Evolutionary conservation across 2,113 vertebrate species (phyloP).

Genomic region (Thomomys bottae): DNA sequence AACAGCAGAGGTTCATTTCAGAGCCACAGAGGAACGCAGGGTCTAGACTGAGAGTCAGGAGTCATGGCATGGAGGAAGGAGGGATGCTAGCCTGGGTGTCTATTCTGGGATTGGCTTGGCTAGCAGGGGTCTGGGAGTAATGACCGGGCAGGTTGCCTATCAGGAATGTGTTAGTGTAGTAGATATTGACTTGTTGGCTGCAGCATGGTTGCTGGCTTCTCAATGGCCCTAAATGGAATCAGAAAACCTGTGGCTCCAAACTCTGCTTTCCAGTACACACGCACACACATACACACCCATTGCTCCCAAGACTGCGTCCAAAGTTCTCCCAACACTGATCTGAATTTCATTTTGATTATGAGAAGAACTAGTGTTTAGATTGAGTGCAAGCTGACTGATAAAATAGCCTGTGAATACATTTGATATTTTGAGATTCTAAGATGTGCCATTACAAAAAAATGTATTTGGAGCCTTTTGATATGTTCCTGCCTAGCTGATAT

Average conservation of each 20-base stretch:
- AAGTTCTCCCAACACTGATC: not conserved
- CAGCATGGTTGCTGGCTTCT: not conserved
- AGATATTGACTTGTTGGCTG: not conserved
- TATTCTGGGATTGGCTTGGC: not conserved
- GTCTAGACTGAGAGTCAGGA: not conserved
- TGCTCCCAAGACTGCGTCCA: not conserved
- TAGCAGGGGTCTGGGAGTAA: not conserved
- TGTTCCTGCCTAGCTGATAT: not conserved
- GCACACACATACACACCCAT: too few relatives aligned
- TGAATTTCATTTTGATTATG: not conserved
- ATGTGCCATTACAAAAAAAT: not conserved
- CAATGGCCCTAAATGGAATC: not conserved
- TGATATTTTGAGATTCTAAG: not conserved
- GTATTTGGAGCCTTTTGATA: not conserved
- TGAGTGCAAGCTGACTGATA: not conserved
- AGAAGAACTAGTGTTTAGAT: not conserved
- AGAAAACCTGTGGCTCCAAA: not conserved
- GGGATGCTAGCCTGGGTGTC: fast-evolving
- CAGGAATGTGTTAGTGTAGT: not conserved
- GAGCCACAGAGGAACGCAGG: not conserved
- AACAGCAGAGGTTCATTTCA: not conserved
- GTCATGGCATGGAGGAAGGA: not conserved
- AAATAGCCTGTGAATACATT: not conserved
- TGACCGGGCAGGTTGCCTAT: not conserved
- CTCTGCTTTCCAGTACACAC: not conserved